Evolutionary conservation across 1,140 invertebrate species (phyloP).

Genomic region (Ceratina japonica): DNA sequence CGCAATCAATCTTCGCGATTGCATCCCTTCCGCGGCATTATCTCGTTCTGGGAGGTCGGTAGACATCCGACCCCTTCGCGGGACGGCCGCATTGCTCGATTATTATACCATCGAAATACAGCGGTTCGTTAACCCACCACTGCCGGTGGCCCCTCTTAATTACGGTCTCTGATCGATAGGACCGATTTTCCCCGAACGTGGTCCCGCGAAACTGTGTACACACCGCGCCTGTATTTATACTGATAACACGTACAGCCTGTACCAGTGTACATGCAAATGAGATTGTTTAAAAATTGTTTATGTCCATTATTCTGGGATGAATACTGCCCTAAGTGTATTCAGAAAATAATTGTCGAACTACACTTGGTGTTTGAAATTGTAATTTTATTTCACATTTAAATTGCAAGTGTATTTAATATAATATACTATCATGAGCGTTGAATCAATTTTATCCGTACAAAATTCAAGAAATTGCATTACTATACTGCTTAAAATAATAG

Average conservation of each 20-base stretch:
- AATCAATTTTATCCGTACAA: too few species aligned
- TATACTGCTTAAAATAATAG: not conserved
- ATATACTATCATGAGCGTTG: too few species aligned
- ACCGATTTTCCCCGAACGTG: slow-evolving; percentile 54
- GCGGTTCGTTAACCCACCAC: slow-evolving; percentile 57
- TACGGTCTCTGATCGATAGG: slow-evolving; percentile 57
- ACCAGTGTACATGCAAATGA: not conserved
- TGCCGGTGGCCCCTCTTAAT: slow-evolving; percentile 48
- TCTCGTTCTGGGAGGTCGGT: slow-evolving; percentile 39
- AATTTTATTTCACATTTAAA: too few species aligned
- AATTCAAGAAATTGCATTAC: too few species aligned
- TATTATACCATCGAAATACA: slow-evolving; percentile 60
- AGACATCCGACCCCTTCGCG: slow-evolving; percentile 21
- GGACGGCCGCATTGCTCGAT: slow-evolving; percentile 52
- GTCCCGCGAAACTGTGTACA: slow-evolving; percentile 49
- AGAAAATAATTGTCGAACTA: too few species aligned
- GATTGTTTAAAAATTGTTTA: slow-evolving; percentile 13
- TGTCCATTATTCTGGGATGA: not conserved
- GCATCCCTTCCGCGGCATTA: slow-evolving; percentile 48
- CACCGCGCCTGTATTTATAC: slow-evolving; percentile 35
- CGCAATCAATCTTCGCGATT: slow-evolving; percentile 58
- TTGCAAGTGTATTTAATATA: too few species aligned
- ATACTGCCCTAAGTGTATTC: too few species aligned
- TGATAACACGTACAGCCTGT: slow-evolving; percentile 20
- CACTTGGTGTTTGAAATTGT: too few species aligned